These are phyloP conservation scores for Turdus rufiventris DNA, from an alignment of 2,113 vertebrate genomes.

Conservation along the genomic window DNA sequence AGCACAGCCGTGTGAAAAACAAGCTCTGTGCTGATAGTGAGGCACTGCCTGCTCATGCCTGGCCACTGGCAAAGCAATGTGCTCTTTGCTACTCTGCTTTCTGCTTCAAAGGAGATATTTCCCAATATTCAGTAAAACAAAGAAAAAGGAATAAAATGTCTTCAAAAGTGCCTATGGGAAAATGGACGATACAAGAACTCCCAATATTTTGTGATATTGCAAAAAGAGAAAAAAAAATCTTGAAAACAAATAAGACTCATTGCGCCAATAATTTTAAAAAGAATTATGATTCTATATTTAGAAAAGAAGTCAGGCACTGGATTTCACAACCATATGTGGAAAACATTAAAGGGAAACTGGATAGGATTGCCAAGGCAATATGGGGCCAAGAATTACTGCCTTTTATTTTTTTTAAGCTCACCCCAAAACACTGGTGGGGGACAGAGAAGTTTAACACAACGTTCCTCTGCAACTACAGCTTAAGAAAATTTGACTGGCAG, in stretches of 20 bases:
- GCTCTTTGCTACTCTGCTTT: not conserved
- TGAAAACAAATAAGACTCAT: not conserved
- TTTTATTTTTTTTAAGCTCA: not conserved
- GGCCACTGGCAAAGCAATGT: not conserved
- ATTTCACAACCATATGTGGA: conserved; percentile 59
- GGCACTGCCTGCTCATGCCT: not conserved
- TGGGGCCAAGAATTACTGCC: not conserved
- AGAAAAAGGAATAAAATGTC: not conserved
- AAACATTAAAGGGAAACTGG: not conserved
- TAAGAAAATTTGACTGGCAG: not conserved
- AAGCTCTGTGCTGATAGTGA: not conserved
- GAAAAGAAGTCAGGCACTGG: not conserved
- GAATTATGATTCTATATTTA: conserved; percentile 1
- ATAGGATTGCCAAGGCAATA: not conserved
- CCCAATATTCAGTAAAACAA: not conserved
- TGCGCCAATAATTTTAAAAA: not conserved
- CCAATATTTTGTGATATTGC: not conserved
- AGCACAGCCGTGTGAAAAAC: not conserved
- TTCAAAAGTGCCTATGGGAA: not conserved
- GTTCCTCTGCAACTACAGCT: not conserved
- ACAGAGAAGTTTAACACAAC: not conserved
- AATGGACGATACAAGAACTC: not conserved
- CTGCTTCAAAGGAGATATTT: not conserved
- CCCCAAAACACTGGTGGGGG: not conserved
- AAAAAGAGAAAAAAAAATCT: not conserved